Evolutionary conservation across 2,797 vertebrate species (phyloP).

Genomic region (Chaunax sp.): DNA sequence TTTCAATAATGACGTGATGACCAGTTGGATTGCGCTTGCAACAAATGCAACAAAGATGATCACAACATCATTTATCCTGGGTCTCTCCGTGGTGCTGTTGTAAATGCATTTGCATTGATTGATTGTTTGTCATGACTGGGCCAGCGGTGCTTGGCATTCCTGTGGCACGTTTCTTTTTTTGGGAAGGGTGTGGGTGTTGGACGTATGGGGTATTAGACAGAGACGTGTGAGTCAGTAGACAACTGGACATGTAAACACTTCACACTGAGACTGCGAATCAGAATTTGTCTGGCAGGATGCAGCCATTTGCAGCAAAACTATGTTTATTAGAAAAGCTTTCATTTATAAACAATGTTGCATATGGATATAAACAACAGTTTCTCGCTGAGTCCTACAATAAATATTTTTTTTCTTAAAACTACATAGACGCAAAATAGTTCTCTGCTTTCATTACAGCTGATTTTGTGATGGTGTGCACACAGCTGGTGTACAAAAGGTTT

Average conservation of each 20-base stretch:
- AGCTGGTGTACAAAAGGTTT: too few relatives aligned
- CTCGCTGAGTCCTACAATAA: background rate
- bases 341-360: background rate
- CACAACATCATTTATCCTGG: background rate
- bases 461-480: background rate
- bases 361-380: background rate
- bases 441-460: background rate
- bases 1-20: slow-evolving; percentile 41
- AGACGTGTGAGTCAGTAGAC: slow-evolving; percentile 46
- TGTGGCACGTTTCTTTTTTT: slow-evolving; percentile 35
- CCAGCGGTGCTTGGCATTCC: slow-evolving; percentile 13
- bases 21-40: slow-evolving; percentile 21
- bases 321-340: slow-evolving; percentile 33
- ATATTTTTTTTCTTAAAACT: background rate
- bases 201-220: slow-evolving; percentile 41
- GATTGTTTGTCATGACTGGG: slow-evolving; percentile 29
- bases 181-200: slow-evolving; percentile 13
- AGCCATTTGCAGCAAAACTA: slow-evolving; percentile 21
- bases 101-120: slow-evolving; percentile 22
- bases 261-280: slow-evolving; percentile 19
- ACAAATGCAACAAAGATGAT: slow-evolving; percentile 16
- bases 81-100: background rate
- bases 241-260: slow-evolving; percentile 26
- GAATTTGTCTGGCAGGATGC: slow-evolving; percentile 4
- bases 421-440: background rate